phyloP scores from a whole-genome alignment of 2,888 invertebrate genomes.

The Leucoptera coffeella region DNA sequence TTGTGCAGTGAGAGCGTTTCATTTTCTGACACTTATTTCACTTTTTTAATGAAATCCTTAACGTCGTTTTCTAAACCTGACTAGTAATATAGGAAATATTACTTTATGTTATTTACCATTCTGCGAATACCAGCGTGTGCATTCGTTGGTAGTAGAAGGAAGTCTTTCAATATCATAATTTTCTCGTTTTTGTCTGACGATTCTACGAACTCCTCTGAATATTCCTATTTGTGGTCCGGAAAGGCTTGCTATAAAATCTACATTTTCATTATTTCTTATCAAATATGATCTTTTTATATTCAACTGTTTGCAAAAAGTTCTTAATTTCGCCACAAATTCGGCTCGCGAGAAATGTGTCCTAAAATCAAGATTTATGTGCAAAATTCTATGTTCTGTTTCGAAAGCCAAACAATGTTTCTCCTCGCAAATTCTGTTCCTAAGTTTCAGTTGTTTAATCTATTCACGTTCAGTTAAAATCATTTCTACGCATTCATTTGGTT shows the following conservation, averaged over 20 bases:
- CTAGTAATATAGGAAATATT: neutral
- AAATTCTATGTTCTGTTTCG: constrained; percentile 3
- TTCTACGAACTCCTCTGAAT: too few relatives aligned
- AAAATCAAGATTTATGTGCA: constrained; percentile 8
- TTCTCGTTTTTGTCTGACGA: too few relatives aligned
- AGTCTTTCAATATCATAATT: too few relatives aligned
- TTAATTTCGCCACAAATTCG: constrained; percentile 8
- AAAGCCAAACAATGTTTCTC: constrained; percentile 6
- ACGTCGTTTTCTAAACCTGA: neutral
- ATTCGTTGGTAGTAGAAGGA: too few relatives aligned
- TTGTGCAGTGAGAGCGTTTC: neutral
- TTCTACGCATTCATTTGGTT: constrained; percentile 6
- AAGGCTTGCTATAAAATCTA: too few relatives aligned
- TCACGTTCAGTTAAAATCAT: constrained; percentile 4
- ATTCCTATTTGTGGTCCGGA: too few relatives aligned
- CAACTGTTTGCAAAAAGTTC: constrained; percentile 6
- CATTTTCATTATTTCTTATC: neutral
- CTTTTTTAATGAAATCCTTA: neutral
- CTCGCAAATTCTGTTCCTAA: neutral
- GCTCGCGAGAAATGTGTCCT: constrained; percentile 7
- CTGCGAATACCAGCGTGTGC: too few relatives aligned
- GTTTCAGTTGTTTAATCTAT: constrained; percentile 3
- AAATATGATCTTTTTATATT: neutral
- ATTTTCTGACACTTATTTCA: neutral
- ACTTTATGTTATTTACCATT: neutral